phyloP scores from a whole-genome alignment of 2,113 vertebrate species.

The Percina caprodes region DNA sequence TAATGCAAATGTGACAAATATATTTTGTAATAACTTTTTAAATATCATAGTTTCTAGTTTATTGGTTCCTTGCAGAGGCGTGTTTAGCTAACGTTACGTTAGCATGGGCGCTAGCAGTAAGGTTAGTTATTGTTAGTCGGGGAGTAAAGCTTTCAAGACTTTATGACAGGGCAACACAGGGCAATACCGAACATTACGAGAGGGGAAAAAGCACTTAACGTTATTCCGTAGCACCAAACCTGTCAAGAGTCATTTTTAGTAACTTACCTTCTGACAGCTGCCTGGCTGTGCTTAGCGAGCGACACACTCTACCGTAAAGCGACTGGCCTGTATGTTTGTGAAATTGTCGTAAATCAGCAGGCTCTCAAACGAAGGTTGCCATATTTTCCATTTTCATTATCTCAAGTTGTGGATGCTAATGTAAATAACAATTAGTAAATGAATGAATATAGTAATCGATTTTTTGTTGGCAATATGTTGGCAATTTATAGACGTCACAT shows the following conservation, averaged over 20 bases:
- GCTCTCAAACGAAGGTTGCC: too few species aligned
- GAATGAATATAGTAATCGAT: too few species aligned
- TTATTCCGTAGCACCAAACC: too few species aligned
- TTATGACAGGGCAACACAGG: not conserved
- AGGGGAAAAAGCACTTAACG: too few species aligned
- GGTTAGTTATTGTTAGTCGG: not conserved
- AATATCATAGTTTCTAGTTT: not conserved
- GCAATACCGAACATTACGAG: too few species aligned
- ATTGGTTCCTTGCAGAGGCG: not conserved
- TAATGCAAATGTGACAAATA: not conserved
- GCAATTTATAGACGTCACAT: too few species aligned
- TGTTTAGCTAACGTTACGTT: not conserved
- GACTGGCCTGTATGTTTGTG: conserved; percentile 26
- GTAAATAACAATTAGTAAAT: too few species aligned
- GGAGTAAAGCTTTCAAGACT: not conserved
- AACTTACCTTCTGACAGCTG: conserved; percentile 20
- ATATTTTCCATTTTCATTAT: too few species aligned
- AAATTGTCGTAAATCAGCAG: conserved; percentile 56
- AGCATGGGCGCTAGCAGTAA: not conserved
- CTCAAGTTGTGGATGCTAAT: too few species aligned
- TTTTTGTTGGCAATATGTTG: too few species aligned
- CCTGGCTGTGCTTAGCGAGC: not conserved
- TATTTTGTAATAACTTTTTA: too few species aligned
- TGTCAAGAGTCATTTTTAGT: rapidly evolving
- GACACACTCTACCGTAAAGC: conserved; percentile 41